Evolutionary conservation across 2,113 vertebrate species (phyloP).

Genomic region (Oncorhynchus gorbuscha): DNA sequence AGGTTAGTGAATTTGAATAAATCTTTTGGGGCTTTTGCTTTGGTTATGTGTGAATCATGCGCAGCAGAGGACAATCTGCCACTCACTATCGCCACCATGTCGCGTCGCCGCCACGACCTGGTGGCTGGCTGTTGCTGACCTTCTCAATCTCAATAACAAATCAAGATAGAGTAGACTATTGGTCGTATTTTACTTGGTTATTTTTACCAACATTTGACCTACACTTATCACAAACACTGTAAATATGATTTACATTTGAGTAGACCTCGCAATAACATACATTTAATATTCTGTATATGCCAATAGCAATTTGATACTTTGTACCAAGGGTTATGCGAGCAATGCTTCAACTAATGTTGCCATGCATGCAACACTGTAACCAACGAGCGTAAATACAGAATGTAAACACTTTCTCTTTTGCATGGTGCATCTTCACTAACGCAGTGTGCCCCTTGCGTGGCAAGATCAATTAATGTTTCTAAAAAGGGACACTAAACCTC

Average conservation of each 20-base stretch:
- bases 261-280: background rate
- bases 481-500: slow-evolving; percentile 49
- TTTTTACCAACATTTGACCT: too few species aligned
- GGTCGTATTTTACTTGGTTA: too few species aligned
- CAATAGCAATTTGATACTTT: too few species aligned
- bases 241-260: background rate
- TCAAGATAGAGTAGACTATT: too few species aligned
- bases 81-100: background rate
- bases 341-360: background rate
- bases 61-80: too few species aligned
- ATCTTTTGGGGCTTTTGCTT: background rate
- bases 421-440: background rate
- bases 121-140: background rate
- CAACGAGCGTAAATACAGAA: background rate
- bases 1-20: background rate
- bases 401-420: background rate
- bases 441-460: background rate
- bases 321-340: too few species aligned
- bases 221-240: background rate
- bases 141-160: background rate
- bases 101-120: background rate
- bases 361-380: background rate
- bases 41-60: background rate
- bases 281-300: too few species aligned
- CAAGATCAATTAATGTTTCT: background rate